Percentiles rank a stretch among this genome's conserved stretches.
phyloP scores from a whole-genome alignment of 2,888 invertebrate species.

The Parascotia fuliginaria region DNA sequence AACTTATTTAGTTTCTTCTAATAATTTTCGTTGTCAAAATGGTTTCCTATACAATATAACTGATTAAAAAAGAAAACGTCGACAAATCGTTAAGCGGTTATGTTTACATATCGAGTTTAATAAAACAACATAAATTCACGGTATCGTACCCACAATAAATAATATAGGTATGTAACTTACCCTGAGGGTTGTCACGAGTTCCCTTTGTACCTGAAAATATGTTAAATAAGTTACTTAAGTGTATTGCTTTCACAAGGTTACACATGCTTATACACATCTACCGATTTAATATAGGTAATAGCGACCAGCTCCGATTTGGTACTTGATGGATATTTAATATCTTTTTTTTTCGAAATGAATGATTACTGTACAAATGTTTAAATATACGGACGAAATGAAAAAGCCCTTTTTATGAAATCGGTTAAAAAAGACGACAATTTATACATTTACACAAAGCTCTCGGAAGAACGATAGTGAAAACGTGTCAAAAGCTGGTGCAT shows the following conservation, averaged over 20 bases:
- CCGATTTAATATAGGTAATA: not conserved
- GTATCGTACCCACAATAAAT: constrained; percentile 11
- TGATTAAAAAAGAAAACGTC: constrained; percentile 16
- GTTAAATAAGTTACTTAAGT: constrained; percentile 41
- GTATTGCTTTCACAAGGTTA: constrained; percentile 31
- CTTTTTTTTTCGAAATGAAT: too few relatives aligned
- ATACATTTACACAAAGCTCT: too few relatives aligned
- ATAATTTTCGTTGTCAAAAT: too few relatives aligned
- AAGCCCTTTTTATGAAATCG: too few relatives aligned
- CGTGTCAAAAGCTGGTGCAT: too few relatives aligned
- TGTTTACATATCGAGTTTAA: constrained; percentile 11
- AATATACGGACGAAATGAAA: too few relatives aligned
- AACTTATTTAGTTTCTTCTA: too few relatives aligned
- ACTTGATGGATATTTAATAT: too few relatives aligned
- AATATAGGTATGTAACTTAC: constrained; percentile 41
- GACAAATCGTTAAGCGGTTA: constrained; percentile 4
- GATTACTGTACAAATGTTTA: too few relatives aligned
- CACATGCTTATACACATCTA: constrained; percentile 4
- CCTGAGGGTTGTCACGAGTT: constrained; percentile 36
- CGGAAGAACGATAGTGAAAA: too few relatives aligned
- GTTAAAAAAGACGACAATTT: too few relatives aligned
- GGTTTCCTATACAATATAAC: constrained; percentile 15
- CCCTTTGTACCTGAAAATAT: constrained; percentile 45
- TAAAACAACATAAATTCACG: constrained; percentile 34
- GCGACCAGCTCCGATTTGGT: too few relatives aligned